Evolutionary conservation across 2,797 vertebrate genomes (phyloP), one percentile per base, ranked within the genome.

Genomic region (Eremophila alpestris): DNA sequence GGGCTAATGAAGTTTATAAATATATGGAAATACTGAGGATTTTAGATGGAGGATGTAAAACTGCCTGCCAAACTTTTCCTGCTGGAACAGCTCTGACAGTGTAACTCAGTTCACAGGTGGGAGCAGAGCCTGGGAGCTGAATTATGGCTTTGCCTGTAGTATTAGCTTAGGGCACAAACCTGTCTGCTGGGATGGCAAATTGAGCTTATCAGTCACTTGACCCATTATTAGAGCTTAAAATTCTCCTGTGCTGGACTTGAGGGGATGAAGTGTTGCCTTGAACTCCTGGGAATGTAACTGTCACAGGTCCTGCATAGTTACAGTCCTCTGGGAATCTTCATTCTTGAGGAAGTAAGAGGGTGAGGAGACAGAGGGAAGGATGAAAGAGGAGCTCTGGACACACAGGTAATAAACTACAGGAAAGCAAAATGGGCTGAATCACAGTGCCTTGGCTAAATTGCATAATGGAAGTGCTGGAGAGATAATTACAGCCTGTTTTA

Each of bases 1-100:
- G 94, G 76, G 79, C 85, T 96, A 96, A 97, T 96, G 96, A 95
- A 67, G 27, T 76, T 94, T 95, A 74, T 89, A 92, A 97, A 96
- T 90, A 91, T 15, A 95, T 73, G 71, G 55, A 92, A 96, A 75
- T 95, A 86, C 89, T 94, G 94, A 92, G 79, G 87, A 60, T 63
- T 96, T 94, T 90, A 92, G 74, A 64, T 16, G 56, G 65, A 67
- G 51, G 68, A 75, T 82, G 29, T 89, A 96, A 90, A 94, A 96
- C 67, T 75, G 32, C 21, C 4, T 89, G 86, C 96, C 79, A 87
- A 43, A 87, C 58, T 60, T 90, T 69, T 60, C 64, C 69, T 48
- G 17, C 63, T 96, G 94, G 94, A 88, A 48, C 10, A 82, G 7
- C 71, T 63, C 18, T 62, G 83, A 48, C 24, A 43, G 49, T 15